phyloP scores from a whole-genome alignment of 2,888 invertebrate genomes.

The Aphodius granarius region DNA sequence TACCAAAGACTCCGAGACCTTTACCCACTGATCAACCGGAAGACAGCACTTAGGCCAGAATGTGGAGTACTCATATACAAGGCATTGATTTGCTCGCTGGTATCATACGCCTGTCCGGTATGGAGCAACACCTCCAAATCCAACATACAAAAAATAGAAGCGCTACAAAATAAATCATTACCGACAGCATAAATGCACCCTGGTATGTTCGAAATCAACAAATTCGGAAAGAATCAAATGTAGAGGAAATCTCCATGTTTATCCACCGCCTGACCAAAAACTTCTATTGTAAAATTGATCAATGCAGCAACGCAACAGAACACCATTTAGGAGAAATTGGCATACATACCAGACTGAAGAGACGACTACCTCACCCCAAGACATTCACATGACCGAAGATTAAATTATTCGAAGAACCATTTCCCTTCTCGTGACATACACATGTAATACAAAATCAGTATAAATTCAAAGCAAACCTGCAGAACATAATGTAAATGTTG shows the following conservation, averaged over 20 bases:
- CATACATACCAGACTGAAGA: neutral
- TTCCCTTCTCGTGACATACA: neutral
- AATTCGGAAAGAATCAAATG: neutral
- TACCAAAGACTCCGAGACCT: neutral
- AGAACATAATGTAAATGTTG: neutral
- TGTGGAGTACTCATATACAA: neutral
- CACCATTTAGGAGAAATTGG: neutral
- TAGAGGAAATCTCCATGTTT: neutral
- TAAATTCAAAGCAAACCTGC: no score
- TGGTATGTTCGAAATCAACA: neutral
- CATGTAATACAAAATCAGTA: neutral
- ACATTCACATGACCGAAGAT: neutral
- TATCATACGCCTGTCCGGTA: neutral
- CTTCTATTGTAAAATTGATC: neutral
- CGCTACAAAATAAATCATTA: neutral
- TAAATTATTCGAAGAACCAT: neutral
- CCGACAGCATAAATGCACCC: neutral
- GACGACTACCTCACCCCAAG: neutral
- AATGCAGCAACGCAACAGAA: neutral
- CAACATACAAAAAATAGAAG: conserved; percentile 22
- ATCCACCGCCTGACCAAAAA: neutral
- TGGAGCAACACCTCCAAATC: conserved; percentile 17
- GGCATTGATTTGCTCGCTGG: neutral
- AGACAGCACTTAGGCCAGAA: neutral
- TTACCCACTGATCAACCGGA: neutral